A percentile compares a stretch with the other conserved stretches of the same genome.
Conservation (phyloP, 2,113 vertebrate genomes). For the Patagioenas fasciata region DNA sequence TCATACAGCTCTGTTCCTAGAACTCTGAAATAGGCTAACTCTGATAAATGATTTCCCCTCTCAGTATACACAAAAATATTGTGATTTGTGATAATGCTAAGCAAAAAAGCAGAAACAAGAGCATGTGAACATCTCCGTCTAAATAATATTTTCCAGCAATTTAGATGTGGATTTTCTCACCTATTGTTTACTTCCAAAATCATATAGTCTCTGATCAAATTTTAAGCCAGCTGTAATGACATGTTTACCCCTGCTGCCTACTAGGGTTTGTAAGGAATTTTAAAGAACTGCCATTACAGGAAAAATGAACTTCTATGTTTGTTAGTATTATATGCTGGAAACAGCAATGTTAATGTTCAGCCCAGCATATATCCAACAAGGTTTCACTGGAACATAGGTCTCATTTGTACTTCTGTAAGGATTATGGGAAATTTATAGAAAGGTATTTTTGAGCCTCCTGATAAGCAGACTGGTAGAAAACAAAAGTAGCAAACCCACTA, state of each 20-base stretch:
- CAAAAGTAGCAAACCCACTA: neutral
- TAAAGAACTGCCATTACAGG: conserved; percentile 12
- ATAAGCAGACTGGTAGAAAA: neutral
- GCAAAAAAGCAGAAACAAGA: neutral
- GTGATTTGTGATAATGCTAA: neutral
- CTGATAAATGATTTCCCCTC: neutral
- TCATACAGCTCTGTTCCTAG: neutral
- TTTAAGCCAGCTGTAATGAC: neutral
- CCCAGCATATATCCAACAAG: neutral
- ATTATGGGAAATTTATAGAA: neutral
- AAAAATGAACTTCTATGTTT: conserved; percentile 32
- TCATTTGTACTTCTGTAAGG: neutral
- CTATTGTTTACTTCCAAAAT: neutral
- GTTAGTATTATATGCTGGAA: neutral
- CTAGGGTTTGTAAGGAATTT: neutral
- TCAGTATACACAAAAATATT: neutral
- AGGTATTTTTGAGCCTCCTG: neutral
- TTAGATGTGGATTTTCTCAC: conserved; percentile 8
- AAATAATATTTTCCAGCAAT: neutral
- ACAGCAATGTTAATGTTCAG: neutral
- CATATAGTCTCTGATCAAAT: neutral
- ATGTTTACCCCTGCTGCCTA: neutral
- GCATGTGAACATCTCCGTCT: neutral
- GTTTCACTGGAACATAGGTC: neutral
- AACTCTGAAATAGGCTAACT: neutral